These are phyloP conservation scores for Bufotes viridis DNA, from an alignment of 2,797 vertebrate species.

Conservation along the genomic window DNA sequence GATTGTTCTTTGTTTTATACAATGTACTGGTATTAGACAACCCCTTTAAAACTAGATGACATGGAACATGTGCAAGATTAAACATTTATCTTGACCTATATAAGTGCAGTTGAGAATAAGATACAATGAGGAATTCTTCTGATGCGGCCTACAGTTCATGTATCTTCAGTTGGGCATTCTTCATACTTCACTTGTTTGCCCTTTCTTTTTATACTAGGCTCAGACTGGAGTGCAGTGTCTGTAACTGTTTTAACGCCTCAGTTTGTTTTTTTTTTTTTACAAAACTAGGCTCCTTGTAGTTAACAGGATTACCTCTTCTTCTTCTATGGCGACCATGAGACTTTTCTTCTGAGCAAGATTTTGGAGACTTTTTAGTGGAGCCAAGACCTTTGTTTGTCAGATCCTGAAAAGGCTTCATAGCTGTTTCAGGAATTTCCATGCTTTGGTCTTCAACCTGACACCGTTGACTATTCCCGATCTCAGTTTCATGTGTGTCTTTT, in stretches of 20 bases:
- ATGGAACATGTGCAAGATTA: background rate
- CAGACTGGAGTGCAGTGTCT: constrained; percentile 34
- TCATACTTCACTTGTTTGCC: background rate
- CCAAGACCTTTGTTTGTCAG: constrained; percentile 59
- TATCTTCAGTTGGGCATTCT: background rate
- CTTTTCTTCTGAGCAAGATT: constrained; percentile 11
- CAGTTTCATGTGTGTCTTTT: background rate
- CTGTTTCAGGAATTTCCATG: constrained; percentile 60
- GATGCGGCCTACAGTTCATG: background rate
- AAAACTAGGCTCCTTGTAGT: constrained; percentile 67
- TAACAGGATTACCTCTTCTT: constrained; percentile 52
- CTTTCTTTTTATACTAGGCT: constrained; percentile 31
- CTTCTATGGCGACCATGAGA: background rate
- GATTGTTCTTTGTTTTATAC: too few relatives aligned
- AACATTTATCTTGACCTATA: background rate
- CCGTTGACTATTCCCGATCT: background rate
- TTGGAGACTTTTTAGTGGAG: constrained; percentile 3
- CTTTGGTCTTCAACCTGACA: constrained; percentile 28
- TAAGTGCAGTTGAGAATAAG: background rate
- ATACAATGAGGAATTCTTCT: background rate
- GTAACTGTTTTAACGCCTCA: constrained; percentile 70
- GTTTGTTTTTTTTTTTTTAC: background rate
- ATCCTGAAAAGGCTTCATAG: constrained; percentile 65
- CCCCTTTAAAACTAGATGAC: too few relatives aligned
- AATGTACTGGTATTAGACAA: too few relatives aligned